Evolutionary conservation across 2,888 invertebrate species (phyloP), one percentile per base, ranked within the genome.

Genomic region (Drosophila setosimentum): DNA sequence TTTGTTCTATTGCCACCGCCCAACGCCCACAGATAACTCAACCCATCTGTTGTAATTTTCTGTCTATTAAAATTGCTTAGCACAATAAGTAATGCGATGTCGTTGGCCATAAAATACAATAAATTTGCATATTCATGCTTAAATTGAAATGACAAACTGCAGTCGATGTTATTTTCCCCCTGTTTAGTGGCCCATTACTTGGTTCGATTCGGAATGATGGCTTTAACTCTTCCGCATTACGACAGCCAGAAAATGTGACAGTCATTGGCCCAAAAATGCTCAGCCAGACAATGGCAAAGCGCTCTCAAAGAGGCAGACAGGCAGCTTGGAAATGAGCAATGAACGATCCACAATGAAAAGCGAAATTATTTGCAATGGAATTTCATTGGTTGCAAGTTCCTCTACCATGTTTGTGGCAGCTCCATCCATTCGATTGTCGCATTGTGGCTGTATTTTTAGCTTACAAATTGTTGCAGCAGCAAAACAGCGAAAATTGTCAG

Each of bases 81-180:
- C 76, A 35, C 29, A 64, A 62, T 64, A 30, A 55, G 59, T 62
- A 27, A 51, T 65, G 57, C 73, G 61, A 59, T 49, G 69, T 62
- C 49, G 67, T 83, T 71, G 72, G 50, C 68, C 73, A 79, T 84
- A 71, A 79, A 82, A 75, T 66, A 77, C 60, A 61, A 58, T 51
- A 73, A 71, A 87, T 89, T 84, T 71, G 79, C 89, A 87, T 85
- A 78, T 89, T 89, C 68, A 87, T 84, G 82, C 66, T 69, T 71
- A 55, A 64, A 65, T 69, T 45, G 66, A 40, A 33, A 66, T 68
- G 81, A 86, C 73, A 80, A 81, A 83, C 62, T 81, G 87, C 78
- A 80, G 54, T 65, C 61, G 50, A 7, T 13, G 8, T 24, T 24
- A 13, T 24, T 24, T 24, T 7, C 4, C 37, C 35, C 35, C 49